Base-by-base conservation (phyloP, 2,113 vertebrate species). In the Pipa parva region DNA sequence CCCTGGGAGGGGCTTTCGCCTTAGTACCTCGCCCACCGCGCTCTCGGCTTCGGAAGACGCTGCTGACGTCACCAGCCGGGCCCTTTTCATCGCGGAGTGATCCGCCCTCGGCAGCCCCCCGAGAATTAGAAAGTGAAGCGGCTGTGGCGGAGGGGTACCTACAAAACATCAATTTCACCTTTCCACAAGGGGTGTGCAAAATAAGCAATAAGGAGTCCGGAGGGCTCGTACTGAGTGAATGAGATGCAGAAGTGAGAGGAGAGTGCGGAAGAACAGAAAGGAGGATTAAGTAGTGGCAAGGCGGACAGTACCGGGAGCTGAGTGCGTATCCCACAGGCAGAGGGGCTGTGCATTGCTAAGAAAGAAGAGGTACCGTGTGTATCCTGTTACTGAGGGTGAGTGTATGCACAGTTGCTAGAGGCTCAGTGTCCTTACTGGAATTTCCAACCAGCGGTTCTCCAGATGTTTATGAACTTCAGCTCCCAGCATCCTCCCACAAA, bases 51-150 rank as follows among this genome's bases (percentile, higher is more conserved):
- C 21, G 15, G 9, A 11, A 20, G 57, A 56, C 49, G 29, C 31
- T n/a, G 46, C 48, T 61, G 57, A 70, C 66, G 66, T 70, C 66
- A 70, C 22, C 49, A 28, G 29, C 66, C 66, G 66, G 66, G 57
- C 66, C 20, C 58, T 70, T 60, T 70, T 50, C 7, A 22, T 28
- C 58, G 58, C 66, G 66, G 66, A 70, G 57, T 60, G 48, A 70
- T 70, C 66, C 66, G 57, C 66, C 66, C 57, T 61, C 66, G 10
- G 45, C 57, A 42, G 46, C 57, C 66, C 58, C 58, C 58, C 58
- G 46, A 46, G 17, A 10, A 31, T 13, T 36, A 70, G 49, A 12
- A 45, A 58, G 66, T 70, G 48, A 70, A 70, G 66, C 66, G 66
- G 29, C 49, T 60, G 48, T 39, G 57, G 66, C 56, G 65, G 57